A percentile compares a stretch with the other conserved stretches of the same genome.
These are phyloP conservation scores for Beaufortia kweichowensis DNA, from an alignment of 2,113 vertebrate genomes.

Conservation along the genomic window DNA sequence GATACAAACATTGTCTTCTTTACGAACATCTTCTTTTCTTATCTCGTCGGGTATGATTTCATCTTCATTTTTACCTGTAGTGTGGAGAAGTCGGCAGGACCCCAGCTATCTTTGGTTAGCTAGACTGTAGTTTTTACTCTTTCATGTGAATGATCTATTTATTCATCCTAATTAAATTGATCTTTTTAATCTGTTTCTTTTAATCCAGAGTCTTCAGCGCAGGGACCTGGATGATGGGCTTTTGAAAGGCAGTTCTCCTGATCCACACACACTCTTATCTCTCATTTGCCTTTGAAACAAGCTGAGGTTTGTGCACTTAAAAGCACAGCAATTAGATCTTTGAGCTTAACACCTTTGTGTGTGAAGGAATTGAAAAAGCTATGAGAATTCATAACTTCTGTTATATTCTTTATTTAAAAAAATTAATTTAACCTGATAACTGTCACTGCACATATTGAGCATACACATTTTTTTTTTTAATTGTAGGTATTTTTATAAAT, in stretches of 20 bases:
- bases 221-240: conserved; percentile 77
- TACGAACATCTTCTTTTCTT: conserved; percentile 8
- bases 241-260: conserved; percentile 77
- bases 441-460: too few relatives aligned
- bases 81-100: conserved; percentile 69
- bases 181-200: conserved; percentile 79
- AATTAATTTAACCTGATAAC: too few relatives aligned
- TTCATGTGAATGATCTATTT: conserved; percentile 77
- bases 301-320: conserved; percentile 73
- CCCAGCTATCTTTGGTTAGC: conserved; percentile 74
- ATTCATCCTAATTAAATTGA: conserved; percentile 82
- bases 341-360: conserved; percentile 54
- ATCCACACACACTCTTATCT: conserved; percentile 77
- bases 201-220: conserved; percentile 78
- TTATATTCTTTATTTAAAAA: not conserved
- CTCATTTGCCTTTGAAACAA: conserved; percentile 70
- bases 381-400: not conserved
- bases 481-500: too few relatives aligned
- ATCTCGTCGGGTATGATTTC: conserved; percentile 68
- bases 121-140: conserved; percentile 77
- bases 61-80: conserved; percentile 78
- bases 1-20: conserved; percentile 39
- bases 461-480: too few relatives aligned
- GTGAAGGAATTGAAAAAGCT: conserved; percentile 11
- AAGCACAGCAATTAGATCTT: conserved; percentile 64